Percentiles rank a stretch among this genome's conserved stretches.
Conservation (phyloP, 92 coral and sea anemone genomes). For the Palythoa grandis region DNA sequence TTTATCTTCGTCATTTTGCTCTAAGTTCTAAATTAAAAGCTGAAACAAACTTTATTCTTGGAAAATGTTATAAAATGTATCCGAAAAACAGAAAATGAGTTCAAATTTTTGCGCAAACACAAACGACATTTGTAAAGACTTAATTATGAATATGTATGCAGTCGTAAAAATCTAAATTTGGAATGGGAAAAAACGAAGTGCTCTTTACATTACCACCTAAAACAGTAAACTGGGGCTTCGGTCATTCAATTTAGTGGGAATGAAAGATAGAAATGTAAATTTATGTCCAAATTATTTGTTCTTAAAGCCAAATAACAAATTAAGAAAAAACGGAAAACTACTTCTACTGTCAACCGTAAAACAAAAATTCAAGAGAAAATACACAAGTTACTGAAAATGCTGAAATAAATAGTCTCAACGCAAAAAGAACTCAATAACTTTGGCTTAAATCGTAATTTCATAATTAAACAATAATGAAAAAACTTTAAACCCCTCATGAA, state of each 20-base stretch:
- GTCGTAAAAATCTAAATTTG: slow-evolving; percentile 51
- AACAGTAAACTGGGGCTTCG: background rate
- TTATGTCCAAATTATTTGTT: background rate
- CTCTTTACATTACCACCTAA: slow-evolving; percentile 11
- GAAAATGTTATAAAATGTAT: slow-evolving; percentile 31
- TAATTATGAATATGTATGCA: slow-evolving; percentile 56
- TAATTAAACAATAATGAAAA: background rate
- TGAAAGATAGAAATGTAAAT: background rate
- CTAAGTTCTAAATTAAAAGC: slow-evolving; percentile 60
- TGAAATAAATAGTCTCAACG: background rate
- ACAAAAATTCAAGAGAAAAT: background rate
- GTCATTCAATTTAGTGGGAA: background rate
- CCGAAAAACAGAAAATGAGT: slow-evolving; percentile 30
- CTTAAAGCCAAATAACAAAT: background rate
- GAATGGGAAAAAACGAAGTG: slow-evolving; percentile 43
- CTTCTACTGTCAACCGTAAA: background rate
- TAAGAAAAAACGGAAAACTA: background rate
- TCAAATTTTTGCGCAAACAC: slow-evolving; percentile 70
- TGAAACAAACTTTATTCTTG: slow-evolving; percentile 52
- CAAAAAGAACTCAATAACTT: background rate
- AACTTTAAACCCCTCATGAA: background rate
- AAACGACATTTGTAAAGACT: slow-evolving; percentile 43
- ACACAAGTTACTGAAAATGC: background rate
- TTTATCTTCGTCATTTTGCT: slow-evolving; percentile 22
- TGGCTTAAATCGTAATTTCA: background rate